Percentiles rank a stretch among this genome's conserved stretches.
Evolutionary conservation across 1,140 invertebrate genomes (phyloP).

Genomic region (Drosophila pseudoobscura): DNA sequence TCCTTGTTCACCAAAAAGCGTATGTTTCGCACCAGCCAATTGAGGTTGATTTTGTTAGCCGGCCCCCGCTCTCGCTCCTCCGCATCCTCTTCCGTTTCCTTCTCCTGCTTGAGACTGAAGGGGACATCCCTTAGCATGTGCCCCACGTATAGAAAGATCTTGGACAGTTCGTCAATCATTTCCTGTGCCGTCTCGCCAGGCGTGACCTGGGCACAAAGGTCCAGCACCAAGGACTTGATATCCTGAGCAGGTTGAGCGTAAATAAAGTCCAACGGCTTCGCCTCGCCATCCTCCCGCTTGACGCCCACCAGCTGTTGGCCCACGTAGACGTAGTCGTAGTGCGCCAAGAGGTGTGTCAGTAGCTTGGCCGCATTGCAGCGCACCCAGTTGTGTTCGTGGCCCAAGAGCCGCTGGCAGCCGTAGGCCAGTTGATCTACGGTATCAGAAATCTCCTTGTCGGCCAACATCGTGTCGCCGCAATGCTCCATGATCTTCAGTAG

Average conservation of each 20-base stretch:
- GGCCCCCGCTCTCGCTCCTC: conserved; percentile 14
- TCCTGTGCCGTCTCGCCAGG: conserved; percentile 85
- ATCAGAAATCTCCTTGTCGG: conserved; percentile 78
- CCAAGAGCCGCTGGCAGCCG: conserved; percentile 88
- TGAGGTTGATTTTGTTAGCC: conserved; percentile 78
- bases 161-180: conserved; percentile 88
- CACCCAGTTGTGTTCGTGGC: conserved; percentile 87
- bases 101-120: conserved; percentile 67
- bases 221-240: conserved; percentile 88
- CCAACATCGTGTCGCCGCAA: conserved; percentile 83
- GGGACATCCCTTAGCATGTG: conserved; percentile 86
- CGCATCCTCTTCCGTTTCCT: conserved; percentile 24
- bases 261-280: conserved; percentile 84
- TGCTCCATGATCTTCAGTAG: conserved; percentile 84
- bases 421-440: conserved; percentile 87
- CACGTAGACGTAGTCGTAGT: conserved; percentile 85
- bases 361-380: conserved; percentile 90
- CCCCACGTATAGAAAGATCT: conserved; percentile 89
- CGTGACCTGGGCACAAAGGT: conserved; percentile 89
- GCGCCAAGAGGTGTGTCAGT: conserved; percentile 88
- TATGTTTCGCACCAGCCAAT: conserved; percentile 86
- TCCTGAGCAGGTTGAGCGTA: conserved; percentile 85
- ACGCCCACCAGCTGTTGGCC: conserved; percentile 70
- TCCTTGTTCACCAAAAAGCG: conserved; percentile 86
- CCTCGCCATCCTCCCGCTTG: conserved; percentile 37